Evolutionary conservation across 2,113 vertebrate species (phyloP), one percentile per base, ranked within the genome.

Genomic region (Trachemys scripta): DNA sequence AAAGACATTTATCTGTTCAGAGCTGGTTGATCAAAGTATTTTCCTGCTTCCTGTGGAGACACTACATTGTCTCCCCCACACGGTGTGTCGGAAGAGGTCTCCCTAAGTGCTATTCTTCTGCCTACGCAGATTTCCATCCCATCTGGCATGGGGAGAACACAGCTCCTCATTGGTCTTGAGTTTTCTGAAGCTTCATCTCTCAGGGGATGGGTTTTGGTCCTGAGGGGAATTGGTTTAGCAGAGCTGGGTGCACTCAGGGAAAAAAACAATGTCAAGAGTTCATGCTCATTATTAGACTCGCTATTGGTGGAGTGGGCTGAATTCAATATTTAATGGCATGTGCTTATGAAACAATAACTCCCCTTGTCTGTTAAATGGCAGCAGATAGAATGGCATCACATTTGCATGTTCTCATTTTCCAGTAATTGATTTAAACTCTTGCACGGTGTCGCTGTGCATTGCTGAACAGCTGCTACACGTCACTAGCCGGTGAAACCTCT

Each of bases 331-430:
- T 97, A 50, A 95, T 90, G 53, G 7, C 24, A 14, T 54, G 1
- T 19, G 35, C 10, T n/a, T 69, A 12, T 20, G 45, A 56, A 76
- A 85, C 59, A 85, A 35, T 8, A 51, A 88, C 19, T 50, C 84
- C 1, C 1, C 29, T 76, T 35, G 47, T 22, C 35, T 10, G 13
- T 25, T 29, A 0, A 13, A 19, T 4, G 4, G 8, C 50, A 59
- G 80, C 0, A 0, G 29, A n/a, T 0, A 3, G 45, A 45, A 25
- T 51, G 0, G 0, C 27, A 3, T 91, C 51, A 47, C 54, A 13
- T 10, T 13, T 19, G 50, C 47, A n/a, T 25, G 6, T 12, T 13
- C n/a, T 56, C 17, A 8, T 38, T 78, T 16, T 62, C 79, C 83
- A 13, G 49, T 76, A 56, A 10, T 45, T 45, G 42, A 35, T 38